Percentiles rank a stretch among this genome's conserved stretches.
These are phyloP conservation scores for Lacanobia oleracea DNA, from an alignment of 2,888 invertebrate species.

Conservation along the genomic window DNA sequence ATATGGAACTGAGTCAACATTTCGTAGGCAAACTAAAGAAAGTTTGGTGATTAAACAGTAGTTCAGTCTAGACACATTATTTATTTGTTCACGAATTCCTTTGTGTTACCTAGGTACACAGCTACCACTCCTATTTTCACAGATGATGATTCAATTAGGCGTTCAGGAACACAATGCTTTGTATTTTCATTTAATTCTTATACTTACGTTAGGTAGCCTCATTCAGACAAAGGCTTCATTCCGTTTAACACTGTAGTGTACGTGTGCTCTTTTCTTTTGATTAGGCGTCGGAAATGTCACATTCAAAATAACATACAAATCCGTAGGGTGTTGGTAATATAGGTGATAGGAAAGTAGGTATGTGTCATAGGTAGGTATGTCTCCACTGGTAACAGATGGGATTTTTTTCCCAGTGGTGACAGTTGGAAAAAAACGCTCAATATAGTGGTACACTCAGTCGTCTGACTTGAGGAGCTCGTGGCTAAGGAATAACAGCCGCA, in stretches of 20 bases:
- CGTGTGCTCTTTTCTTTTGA: background rate
- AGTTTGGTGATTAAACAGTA: background rate
- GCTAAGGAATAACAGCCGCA: no score
- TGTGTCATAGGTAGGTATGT: no score
- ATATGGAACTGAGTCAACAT: constrained; percentile 12
- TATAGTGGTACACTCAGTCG: no score
- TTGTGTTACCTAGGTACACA: background rate
- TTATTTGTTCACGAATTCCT: background rate
- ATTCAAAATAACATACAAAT: background rate
- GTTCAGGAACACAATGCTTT: constrained; percentile 1
- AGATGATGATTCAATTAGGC: background rate
- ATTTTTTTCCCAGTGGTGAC: no score
- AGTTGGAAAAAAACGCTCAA: no score
- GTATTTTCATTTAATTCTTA: background rate
- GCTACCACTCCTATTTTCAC: constrained; percentile 1
- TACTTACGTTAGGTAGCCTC: background rate
- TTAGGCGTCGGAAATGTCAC: background rate
- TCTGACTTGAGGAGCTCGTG: no score
- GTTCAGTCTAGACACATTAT: background rate
- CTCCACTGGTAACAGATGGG: no score
- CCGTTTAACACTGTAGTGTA: background rate
- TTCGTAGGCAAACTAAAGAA: background rate
- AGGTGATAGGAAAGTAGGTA: no score
- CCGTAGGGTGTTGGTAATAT: no score
- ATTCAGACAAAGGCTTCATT: background rate